phyloP scores from a whole-genome alignment of 2,113 vertebrate species.

The Tapirus terrestris region DNA sequence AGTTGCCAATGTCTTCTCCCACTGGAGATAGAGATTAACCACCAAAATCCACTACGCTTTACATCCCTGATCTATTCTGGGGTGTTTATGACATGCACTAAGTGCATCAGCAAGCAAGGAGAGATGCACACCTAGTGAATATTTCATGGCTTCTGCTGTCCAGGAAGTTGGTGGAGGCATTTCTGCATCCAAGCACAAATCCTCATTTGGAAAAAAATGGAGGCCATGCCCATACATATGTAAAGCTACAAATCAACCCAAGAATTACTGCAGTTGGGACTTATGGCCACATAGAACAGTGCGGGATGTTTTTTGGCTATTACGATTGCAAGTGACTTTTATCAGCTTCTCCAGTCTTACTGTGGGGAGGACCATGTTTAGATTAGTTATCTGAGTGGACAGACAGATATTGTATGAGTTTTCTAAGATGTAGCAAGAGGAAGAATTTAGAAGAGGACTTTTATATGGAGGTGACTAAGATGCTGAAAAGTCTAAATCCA shows the following conservation, averaged over 20 bases:
- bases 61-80: background rate
- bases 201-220: background rate
- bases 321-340: background rate
- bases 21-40: constrained; percentile 41
- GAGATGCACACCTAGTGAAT: constrained; percentile 34
- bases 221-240: background rate
- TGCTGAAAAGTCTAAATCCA: background rate
- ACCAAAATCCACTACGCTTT: constrained; percentile 13
- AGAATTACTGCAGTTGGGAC: background rate
- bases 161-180: background rate
- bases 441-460: background rate
- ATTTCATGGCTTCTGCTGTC: constrained; percentile 21
- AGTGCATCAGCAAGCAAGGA: constrained; percentile 30
- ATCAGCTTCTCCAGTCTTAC: background rate
- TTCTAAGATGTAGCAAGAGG: background rate
- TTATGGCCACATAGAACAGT: background rate
- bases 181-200: background rate
- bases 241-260: background rate
- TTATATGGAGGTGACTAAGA: background rate
- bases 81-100: background rate
- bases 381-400: background rate
- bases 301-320: background rate
- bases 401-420: background rate
- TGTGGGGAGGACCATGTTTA: background rate
- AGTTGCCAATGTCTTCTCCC: background rate